phyloP scores from a whole-genome alignment of 2,888 invertebrate genomes.

The Boloria selene region DNA sequence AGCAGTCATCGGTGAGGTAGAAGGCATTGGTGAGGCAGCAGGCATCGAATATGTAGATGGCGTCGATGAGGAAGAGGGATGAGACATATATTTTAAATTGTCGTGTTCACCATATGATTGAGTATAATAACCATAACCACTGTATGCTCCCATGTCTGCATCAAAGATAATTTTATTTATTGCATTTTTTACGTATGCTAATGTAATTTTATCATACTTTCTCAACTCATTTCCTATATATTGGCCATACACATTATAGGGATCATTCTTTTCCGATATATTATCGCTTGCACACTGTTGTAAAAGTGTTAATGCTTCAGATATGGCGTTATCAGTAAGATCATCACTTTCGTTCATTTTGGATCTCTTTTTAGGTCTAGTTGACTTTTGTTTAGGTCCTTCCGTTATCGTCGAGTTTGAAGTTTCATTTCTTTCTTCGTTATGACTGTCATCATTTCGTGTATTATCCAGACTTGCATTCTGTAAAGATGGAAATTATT shows the following conservation, averaged over 20 bases:
- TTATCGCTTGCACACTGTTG: constrained; percentile 39
- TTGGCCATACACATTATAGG: constrained; percentile 36
- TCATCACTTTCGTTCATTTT: constrained; percentile 33
- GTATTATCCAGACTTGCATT: constrained; percentile 31
- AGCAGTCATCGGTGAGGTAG: constrained; percentile 28
- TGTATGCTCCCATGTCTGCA: constrained; percentile 39
- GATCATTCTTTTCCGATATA: constrained; percentile 35
- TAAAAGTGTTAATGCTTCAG: constrained; percentile 38
- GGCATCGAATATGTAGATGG: too few relatives aligned
- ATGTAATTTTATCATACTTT: too few relatives aligned
- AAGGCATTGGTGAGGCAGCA: too few relatives aligned
- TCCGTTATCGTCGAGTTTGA: constrained; percentile 28
- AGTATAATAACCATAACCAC: constrained; percentile 34
- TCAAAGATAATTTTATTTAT: constrained; percentile 39
- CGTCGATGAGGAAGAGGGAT: constrained; percentile 36
- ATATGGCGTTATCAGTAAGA: constrained; percentile 37
- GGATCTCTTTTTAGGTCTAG: constrained; percentile 34
- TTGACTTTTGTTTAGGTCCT: constrained; percentile 27
- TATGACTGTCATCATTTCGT: constrained; percentile 34
- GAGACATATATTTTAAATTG: constrained; percentile 29
- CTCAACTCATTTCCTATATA: constrained; percentile 36
- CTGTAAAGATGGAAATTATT: constrained; percentile 30
- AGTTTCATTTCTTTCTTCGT: constrained; percentile 32
- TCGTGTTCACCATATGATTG: constrained; percentile 35
- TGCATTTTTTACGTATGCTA: constrained; percentile 37